Evolutionary conservation across 1,140 invertebrate species (phyloP).

Genomic region (Eumaeus atala): DNA sequence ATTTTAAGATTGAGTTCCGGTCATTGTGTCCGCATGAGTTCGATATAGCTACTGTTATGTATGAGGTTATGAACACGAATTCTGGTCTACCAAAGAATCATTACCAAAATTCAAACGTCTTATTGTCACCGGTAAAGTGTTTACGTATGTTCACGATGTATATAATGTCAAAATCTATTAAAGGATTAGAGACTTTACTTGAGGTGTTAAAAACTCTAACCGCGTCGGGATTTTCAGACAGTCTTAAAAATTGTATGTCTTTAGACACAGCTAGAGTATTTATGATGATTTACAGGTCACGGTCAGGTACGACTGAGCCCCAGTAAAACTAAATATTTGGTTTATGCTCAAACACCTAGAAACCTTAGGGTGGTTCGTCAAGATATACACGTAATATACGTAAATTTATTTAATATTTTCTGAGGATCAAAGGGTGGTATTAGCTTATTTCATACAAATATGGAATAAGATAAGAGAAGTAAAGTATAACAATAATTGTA

Average conservation of each 20-base stretch:
- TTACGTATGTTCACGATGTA: conserved; percentile 16
- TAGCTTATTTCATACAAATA: too few relatives aligned
- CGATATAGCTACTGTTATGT: conserved; percentile 18
- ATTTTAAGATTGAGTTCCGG: conserved; percentile 27
- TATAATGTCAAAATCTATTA: not conserved
- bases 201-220: conserved; percentile 28
- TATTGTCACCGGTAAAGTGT: conserved; percentile 21
- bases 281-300: not conserved
- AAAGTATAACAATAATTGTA: too few relatives aligned
- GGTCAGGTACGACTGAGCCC: conserved; percentile 12
- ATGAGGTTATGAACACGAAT: conserved; percentile 20
- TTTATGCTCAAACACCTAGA: not conserved
- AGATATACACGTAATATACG: too few relatives aligned
- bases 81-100: conserved; percentile 51
- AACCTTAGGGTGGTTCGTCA: conserved; percentile 11
- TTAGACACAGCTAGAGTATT: conserved; percentile 13
- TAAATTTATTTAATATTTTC: too few relatives aligned
- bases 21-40: conserved; percentile 16
- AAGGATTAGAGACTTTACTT: conserved; percentile 13
- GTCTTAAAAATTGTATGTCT: conserved; percentile 35
- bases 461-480: too few relatives aligned
- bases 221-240: conserved; percentile 29
- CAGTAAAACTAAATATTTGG: conserved; percentile 6
- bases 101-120: conserved; percentile 33
- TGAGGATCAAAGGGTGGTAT: too few relatives aligned